phyloP scores from a whole-genome alignment of 2,888 invertebrate genomes.

The Ceratothoa steindachneri region DNA sequence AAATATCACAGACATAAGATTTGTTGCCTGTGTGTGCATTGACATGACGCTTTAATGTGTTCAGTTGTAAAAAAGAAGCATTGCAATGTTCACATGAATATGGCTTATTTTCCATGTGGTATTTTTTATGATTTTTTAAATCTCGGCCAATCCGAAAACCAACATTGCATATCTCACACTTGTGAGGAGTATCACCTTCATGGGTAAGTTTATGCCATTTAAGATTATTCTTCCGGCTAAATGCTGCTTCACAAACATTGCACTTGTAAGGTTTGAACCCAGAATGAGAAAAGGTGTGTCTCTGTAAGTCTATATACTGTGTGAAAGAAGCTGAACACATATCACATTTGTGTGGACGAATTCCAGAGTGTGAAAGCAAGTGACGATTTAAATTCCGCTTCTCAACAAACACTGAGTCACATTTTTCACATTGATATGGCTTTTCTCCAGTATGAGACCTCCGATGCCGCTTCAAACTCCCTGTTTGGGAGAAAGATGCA shows the following conservation, averaged over 20 bases:
- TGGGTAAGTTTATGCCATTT: constrained; percentile 45
- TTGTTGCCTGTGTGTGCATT: constrained; percentile 20
- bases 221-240: constrained; percentile 45
- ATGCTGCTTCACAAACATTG: constrained; percentile 30
- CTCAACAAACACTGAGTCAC: constrained; percentile 39
- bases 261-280: constrained; percentile 46
- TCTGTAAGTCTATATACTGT: constrained; percentile 40
- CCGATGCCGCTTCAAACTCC: constrained; percentile 37
- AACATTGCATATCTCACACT: constrained; percentile 39
- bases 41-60: constrained; percentile 26
- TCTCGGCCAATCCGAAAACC: constrained; percentile 40
- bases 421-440: constrained; percentile 32
- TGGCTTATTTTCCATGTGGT: constrained; percentile 37
- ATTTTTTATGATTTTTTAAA: constrained; percentile 39
- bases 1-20: constrained; percentile 32
- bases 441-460: constrained; percentile 44
- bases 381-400: constrained; percentile 42
- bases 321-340: constrained; percentile 38
- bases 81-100: constrained; percentile 25
- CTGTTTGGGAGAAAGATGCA: constrained; percentile 38
- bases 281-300: constrained; percentile 41
- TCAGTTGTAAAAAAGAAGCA: constrained; percentile 37
- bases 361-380: constrained; percentile 37
- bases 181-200: constrained; percentile 37
- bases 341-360: constrained; percentile 40